phyloP scores from a whole-genome alignment of 2,113 vertebrate genomes.

The Excalfactoria chinensis region DNA sequence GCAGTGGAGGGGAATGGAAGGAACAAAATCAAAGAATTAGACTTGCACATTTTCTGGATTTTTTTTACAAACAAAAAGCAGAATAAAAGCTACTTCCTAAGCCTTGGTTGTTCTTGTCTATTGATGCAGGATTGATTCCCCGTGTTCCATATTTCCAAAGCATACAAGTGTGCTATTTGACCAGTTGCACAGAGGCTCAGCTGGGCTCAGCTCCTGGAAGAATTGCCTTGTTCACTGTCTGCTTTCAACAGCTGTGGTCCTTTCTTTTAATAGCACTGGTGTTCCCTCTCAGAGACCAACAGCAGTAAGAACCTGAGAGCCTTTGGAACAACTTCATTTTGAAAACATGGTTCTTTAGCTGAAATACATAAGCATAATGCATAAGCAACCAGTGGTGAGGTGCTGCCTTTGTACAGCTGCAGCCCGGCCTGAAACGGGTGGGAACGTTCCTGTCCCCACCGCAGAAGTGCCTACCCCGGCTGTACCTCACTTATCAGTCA shows the following conservation, averaged over 20 bases:
- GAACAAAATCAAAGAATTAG: too few relatives aligned
- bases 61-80: neutral
- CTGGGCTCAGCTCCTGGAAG: neutral
- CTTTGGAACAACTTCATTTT: neutral
- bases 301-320: accelerated
- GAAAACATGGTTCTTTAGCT: neutral
- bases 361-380: accelerated
- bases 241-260: accelerated
- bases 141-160: accelerated
- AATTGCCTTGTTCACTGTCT: accelerated
- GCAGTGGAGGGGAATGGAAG: neutral
- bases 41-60: neutral
- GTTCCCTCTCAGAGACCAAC: accelerated
- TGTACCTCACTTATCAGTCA: too few relatives aligned
- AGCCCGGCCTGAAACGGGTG: too few relatives aligned
- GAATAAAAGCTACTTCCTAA: neutral
- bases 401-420: neutral
- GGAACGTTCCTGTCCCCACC: accelerated
- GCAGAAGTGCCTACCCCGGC: neutral
- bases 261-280: neutral
- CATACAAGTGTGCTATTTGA: neutral
- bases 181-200: neutral
- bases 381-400: too few relatives aligned
- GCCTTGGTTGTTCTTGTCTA: neutral
- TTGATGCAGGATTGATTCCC: neutral